phyloP scores from a whole-genome alignment of 2,113 vertebrate genomes.

The Sminthopsis crassicaudata region DNA sequence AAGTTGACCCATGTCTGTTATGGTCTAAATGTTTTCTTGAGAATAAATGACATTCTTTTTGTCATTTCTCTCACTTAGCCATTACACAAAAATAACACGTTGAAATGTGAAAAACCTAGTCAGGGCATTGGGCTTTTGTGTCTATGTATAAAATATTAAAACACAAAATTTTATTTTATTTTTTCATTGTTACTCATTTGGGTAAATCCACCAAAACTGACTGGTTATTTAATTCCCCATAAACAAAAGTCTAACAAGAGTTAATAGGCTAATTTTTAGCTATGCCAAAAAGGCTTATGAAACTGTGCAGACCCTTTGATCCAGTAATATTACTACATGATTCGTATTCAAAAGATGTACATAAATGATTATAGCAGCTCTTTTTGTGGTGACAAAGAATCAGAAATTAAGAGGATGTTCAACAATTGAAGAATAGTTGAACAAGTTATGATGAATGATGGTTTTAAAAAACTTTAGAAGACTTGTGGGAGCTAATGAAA shows the following conservation, averaged over 20 bases:
- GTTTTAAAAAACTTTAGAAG: not conserved
- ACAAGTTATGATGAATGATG: not conserved
- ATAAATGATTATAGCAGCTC: not conserved
- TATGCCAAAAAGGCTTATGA: not conserved
- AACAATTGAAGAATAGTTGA: not conserved
- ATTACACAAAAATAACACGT: not conserved
- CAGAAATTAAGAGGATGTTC: not conserved
- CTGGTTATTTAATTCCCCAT: not conserved
- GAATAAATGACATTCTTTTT: not conserved
- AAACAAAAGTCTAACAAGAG: not conserved
- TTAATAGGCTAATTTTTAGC: not conserved
- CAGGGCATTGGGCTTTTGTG: not conserved
- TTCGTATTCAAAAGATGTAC: not conserved
- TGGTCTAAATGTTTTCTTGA: not conserved
- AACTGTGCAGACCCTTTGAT: not conserved
- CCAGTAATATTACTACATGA: not conserved
- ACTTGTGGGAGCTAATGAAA: not conserved
- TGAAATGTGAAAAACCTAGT: not conserved
- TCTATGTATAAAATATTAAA: not conserved
- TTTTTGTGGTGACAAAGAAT: not conserved
- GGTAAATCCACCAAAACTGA: not conserved
- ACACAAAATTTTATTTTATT: not conserved
- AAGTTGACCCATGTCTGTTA: not conserved
- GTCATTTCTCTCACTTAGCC: no score
- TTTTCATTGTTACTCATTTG: not conserved